phyloP scores from a whole-genome alignment of 2,113 vertebrate species.

The Zingel zingel region DNA sequence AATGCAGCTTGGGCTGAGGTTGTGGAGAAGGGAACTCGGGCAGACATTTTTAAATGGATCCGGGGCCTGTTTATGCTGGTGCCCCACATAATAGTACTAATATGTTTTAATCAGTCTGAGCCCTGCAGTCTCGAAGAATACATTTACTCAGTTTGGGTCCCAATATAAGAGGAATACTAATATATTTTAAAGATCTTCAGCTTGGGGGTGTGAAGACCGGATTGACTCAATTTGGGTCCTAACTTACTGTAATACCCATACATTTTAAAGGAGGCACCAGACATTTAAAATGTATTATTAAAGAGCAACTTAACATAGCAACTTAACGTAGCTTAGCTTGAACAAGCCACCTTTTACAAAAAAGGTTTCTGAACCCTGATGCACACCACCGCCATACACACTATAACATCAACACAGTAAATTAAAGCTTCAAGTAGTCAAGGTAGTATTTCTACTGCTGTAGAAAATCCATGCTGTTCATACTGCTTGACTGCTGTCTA shows the following conservation, averaged over 20 bases:
- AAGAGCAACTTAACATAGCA: background rate
- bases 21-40: background rate
- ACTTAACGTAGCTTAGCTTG: background rate
- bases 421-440: too few relatives aligned
- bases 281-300: conserved; percentile 12
- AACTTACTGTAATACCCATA: conserved; percentile 36
- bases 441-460: too few relatives aligned
- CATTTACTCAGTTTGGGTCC: conserved; percentile 58
- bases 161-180: conserved; percentile 54
- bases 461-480: too few relatives aligned
- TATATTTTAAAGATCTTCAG: conserved; percentile 61
- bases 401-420: too few relatives aligned
- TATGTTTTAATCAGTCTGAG: conserved; percentile 75
- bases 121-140: conserved; percentile 49
- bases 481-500: too few relatives aligned
- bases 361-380: too few relatives aligned
- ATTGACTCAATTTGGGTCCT: conserved; percentile 39
- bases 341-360: background rate
- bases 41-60: conserved; percentile 43
- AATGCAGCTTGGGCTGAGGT: conserved; percentile 1
- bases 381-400: too few relatives aligned
- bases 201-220: conserved; percentile 42
- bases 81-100: conserved; percentile 67
- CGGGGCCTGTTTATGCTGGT: conserved; percentile 56
- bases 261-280: conserved; percentile 28